phyloP scores from a whole-genome alignment of 2,888 invertebrate genomes.

The Nomada hirtipes region DNA sequence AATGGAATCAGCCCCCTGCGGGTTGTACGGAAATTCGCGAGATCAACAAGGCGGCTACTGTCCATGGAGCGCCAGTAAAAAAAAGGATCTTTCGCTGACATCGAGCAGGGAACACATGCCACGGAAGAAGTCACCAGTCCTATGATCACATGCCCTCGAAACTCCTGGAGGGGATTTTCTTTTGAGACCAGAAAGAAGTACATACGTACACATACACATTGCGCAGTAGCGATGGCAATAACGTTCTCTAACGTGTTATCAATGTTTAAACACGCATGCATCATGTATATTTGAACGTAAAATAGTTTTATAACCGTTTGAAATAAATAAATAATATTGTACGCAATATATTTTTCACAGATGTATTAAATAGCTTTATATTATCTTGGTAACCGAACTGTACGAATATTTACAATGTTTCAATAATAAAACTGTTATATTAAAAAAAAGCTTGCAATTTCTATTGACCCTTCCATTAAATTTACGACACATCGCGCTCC shows the following conservation, averaged over 20 bases:
- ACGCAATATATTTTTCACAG: no score
- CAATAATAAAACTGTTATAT: no score
- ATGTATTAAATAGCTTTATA: no score
- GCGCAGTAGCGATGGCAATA: constrained; percentile 36
- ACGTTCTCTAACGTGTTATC: not conserved
- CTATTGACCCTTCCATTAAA: no score
- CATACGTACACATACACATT: not conserved
- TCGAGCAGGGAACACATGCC: constrained; percentile 57
- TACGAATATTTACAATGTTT: no score
- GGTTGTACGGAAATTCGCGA: constrained; percentile 65
- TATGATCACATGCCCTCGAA: constrained; percentile 44
- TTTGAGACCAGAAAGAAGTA: constrained; percentile 30
- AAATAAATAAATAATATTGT: no score
- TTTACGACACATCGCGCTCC: no score
- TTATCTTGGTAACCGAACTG: no score
- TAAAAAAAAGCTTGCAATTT: no score
- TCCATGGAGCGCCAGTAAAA: constrained; percentile 60
- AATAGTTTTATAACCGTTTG: not conserved
- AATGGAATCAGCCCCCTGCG: constrained; percentile 24
- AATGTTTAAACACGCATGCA: no score
- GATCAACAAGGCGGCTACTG: constrained; percentile 67
- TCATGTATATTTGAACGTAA: not conserved
- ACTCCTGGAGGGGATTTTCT: constrained; percentile 20
- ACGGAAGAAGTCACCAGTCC: constrained; percentile 56
- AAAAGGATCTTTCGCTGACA: constrained; percentile 60